Evolutionary conservation across 2,113 vertebrate genomes (phyloP).

Genomic region (Benthochromis sp.): DNA sequence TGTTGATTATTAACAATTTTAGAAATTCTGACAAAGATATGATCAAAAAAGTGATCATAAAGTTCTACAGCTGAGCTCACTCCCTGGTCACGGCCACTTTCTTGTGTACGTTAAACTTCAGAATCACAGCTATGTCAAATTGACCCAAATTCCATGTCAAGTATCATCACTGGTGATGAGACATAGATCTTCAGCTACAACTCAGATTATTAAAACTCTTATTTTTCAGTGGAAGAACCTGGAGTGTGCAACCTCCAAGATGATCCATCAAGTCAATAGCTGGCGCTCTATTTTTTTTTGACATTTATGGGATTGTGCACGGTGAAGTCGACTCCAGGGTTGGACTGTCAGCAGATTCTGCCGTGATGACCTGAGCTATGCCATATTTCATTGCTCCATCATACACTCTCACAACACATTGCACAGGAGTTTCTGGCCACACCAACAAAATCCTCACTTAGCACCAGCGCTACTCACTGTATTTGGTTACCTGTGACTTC

Average conservation of each 20-base stretch:
- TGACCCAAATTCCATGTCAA: not conserved
- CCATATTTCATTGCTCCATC: not conserved
- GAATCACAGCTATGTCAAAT: not conserved
- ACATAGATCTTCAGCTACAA: not conserved
- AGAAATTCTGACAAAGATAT: not conserved
- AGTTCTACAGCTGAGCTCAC: not conserved
- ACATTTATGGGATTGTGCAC: not conserved
- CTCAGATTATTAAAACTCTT: not conserved
- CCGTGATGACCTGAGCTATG: not conserved
- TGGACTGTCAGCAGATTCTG: not conserved
- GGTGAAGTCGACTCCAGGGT: not conserved
- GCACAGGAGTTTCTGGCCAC: not conserved
- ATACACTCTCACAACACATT: not conserved
- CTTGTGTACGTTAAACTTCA: not conserved
- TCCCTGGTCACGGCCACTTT: not conserved
- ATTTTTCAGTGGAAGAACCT: not conserved
- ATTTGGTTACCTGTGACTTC: not conserved
- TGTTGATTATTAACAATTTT: not conserved
- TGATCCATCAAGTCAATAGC: not conserved
- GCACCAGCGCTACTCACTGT: not conserved
- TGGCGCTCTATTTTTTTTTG: not conserved
- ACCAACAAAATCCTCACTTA: not conserved
- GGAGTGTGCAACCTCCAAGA: not conserved
- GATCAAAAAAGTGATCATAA: not conserved
- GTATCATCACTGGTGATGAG: not conserved